Evolutionary conservation across 2,888 invertebrate genomes (phyloP), one percentile per base, ranked within the genome.

Genomic region (Protodeltote pygarga): DNA sequence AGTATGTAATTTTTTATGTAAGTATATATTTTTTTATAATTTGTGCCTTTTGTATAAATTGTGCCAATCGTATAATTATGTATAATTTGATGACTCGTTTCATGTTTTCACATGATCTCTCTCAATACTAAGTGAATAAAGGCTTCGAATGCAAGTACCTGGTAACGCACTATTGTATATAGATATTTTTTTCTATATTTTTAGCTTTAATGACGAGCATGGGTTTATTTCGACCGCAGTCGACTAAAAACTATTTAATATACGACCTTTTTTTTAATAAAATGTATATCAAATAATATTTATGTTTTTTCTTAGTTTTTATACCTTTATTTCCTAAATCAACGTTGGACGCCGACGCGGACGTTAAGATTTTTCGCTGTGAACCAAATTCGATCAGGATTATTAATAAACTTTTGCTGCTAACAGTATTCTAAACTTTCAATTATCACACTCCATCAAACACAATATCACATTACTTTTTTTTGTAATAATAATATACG

Each of bases 191-290:
- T 72, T 62, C 11, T 53, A 38, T 51, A 28, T 53, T 58, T 53
- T 6, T 83, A 85, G 78, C 65, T 71, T 65, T 82, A 83, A 70
- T 79, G 63, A 69, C 81, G 66, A 77, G 65, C 73, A 75, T 68
- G 75, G 75, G 87, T 89, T 85, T 84, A 80, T 85, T 83, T 89
- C 84, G 85, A 83, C 85, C 89, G 90, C 90, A 89, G 89, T 90
- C 88, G 88, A 83, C 85, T 87, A 86, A 87, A 82, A 77, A 85
- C 86, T 88, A 87, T 87, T 83, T 73, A 74, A 75, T 64, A 66
- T 75, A 65, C 65, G 64, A 66, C 54, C 61, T 60, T 84, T 85
- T n/a, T 85, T 86, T 57, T 82, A 89, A 84, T 89, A 89, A 89
- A 89, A 84, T 81, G 58, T 83, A 53, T 83, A 80, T 77, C 69